phyloP scores from a whole-genome alignment of 1,140 invertebrate species.

The Caenorhabditis remanei region DNA sequence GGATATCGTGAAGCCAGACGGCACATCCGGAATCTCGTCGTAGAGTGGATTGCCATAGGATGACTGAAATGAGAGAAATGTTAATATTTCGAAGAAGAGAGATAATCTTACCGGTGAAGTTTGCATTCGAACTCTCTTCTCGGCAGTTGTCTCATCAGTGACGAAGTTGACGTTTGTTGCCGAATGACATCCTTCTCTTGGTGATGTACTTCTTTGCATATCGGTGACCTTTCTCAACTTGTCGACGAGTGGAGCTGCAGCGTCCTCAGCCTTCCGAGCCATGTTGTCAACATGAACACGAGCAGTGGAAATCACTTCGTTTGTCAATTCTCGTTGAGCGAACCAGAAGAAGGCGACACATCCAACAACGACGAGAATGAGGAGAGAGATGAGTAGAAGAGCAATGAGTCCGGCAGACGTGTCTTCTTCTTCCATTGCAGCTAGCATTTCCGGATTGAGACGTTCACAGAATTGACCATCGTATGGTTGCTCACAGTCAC shows the following conservation, averaged over 20 bases:
- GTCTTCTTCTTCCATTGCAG: slow-evolving; percentile 19
- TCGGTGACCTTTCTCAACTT: slow-evolving; percentile 2
- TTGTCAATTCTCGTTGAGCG: not conserved
- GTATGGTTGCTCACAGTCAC: slow-evolving; percentile 34
- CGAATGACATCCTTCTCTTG: slow-evolving; percentile 3
- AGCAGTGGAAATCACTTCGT: slow-evolving; percentile 15
- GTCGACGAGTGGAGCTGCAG: slow-evolving; percentile 29
- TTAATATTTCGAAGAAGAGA: not conserved
- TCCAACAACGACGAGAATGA: not conserved
- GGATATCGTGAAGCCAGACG: not conserved
- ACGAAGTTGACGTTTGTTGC: slow-evolving; percentile 49
- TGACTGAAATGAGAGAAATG: not conserved
- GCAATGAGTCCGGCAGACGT: not conserved
- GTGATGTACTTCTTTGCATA: not conserved
- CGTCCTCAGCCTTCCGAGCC: slow-evolving; percentile 24
- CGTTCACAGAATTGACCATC: slow-evolving; percentile 41
- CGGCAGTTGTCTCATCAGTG: slow-evolving; percentile 18
- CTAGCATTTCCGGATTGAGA: slow-evolving; percentile 17
- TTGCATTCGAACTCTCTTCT: slow-evolving; percentile 20
- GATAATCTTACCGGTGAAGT: not conserved
- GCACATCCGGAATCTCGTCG: slow-evolving; percentile 11
- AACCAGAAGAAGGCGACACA: slow-evolving; percentile 5
- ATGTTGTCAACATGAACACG: slow-evolving; percentile 20
- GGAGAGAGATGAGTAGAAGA: slow-evolving; percentile 9
- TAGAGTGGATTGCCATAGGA: slow-evolving; percentile 22